These are phyloP conservation scores for Gnatocerus cornutus DNA, from an alignment of 2,888 invertebrate genomes.

Conservation along the genomic window DNA sequence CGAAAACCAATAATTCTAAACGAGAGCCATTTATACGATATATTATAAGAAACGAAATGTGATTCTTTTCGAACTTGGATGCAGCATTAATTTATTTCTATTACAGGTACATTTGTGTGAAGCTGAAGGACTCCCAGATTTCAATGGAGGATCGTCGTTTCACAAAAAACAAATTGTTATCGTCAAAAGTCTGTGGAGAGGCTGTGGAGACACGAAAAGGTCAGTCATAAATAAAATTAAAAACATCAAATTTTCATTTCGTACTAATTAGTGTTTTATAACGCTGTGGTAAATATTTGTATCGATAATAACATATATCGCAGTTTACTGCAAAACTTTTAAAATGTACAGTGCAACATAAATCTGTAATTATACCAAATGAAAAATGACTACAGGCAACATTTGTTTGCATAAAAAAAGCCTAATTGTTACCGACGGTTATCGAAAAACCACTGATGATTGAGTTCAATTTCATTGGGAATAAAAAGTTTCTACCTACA, in stretches of 20 bases:
- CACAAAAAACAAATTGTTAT: slow-evolving; percentile 83
- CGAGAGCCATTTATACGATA: slow-evolving; percentile 40
- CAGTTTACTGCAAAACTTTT: background rate
- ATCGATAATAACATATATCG: background rate
- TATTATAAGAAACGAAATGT: slow-evolving; percentile 45
- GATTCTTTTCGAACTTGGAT: slow-evolving; percentile 39
- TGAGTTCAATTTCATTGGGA: background rate
- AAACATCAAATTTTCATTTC: background rate
- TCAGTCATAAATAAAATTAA: slow-evolving; percentile 59
- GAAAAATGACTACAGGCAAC: slow-evolving; percentile 7
- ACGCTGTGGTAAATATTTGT: background rate
- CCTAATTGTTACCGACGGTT: background rate
- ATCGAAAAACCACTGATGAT: background rate
- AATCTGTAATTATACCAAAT: slow-evolving; percentile 15
- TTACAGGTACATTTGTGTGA: slow-evolving; percentile 83
- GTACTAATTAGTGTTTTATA: background rate
- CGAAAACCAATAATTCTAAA: slow-evolving; percentile 52
- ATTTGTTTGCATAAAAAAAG: background rate
- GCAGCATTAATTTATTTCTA: slow-evolving; percentile 45
- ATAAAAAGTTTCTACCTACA: slow-evolving; percentile 3
- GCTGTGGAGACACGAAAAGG: slow-evolving; percentile 73
- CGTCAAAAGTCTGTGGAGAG: slow-evolving; percentile 85
- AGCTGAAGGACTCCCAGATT: slow-evolving; percentile 82
- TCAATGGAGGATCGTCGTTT: slow-evolving; percentile 78
- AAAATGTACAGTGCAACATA: slow-evolving; percentile 4